Conservation (phyloP, 2,797 vertebrate species). For the Esox lucius region DNA sequence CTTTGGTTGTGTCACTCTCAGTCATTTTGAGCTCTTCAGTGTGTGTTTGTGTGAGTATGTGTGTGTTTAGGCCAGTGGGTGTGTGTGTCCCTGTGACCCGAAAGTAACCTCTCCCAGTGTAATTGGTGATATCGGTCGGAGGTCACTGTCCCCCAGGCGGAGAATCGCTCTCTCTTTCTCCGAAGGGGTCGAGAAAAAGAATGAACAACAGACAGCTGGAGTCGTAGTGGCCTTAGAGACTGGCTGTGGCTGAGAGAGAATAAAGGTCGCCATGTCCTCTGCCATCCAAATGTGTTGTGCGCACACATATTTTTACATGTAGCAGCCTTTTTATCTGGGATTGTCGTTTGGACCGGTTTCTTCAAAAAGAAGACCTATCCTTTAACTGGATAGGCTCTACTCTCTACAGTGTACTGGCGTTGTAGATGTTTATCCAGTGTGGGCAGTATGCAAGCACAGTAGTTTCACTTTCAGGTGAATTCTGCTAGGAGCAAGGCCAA, state of each 20-base stretch:
- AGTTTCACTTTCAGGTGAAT: no score
- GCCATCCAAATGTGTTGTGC: no score
- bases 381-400: no score
- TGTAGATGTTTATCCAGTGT: no score
- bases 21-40: background rate
- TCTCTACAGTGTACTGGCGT: no score
- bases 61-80: background rate
- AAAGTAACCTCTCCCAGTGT: constrained; percentile 7
- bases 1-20: constrained; percentile 1
- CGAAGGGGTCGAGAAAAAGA: background rate
- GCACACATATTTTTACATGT: no score
- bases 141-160: background rate
- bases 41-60: background rate
- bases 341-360: no score
- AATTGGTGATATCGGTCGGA: background rate
- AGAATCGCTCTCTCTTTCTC: background rate
- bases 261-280: background rate
- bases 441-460: no score
- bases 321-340: no score
- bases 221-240: background rate
- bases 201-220: background rate
- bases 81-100: background rate
- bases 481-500: no score
- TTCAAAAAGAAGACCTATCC: no score
- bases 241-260: background rate